phyloP scores from a whole-genome alignment of 1,140 invertebrate genomes.

The Dreissena rostriformis region DNA sequence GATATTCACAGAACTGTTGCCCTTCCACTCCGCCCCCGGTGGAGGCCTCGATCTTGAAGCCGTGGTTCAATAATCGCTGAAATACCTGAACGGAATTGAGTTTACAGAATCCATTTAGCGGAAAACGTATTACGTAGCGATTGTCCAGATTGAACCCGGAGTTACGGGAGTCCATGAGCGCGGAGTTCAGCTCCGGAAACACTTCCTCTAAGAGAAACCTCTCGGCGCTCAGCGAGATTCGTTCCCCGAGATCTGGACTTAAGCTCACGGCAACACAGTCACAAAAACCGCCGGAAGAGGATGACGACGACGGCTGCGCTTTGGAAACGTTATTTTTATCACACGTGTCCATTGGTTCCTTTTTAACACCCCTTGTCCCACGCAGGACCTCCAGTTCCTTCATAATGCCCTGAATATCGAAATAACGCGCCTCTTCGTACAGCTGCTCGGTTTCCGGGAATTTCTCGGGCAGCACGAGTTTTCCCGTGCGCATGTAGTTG shows the following conservation, averaged over 20 bases:
- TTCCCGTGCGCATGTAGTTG: slow-evolving; percentile 96
- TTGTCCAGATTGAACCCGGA: slow-evolving; percentile 93
- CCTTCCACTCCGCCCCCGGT: slow-evolving; percentile 94
- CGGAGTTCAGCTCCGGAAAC: slow-evolving; percentile 94
- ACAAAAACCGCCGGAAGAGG: slow-evolving; percentile 64
- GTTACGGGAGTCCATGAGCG: slow-evolving; percentile 90
- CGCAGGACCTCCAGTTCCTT: slow-evolving; percentile 87
- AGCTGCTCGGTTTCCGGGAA: slow-evolving; percentile 94
- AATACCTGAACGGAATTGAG: slow-evolving; percentile 95
- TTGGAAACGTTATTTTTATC: slow-evolving; percentile 6
- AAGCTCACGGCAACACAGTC: slow-evolving; percentile 94
- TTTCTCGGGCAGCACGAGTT: slow-evolving; percentile 92
- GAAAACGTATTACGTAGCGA: slow-evolving; percentile 93
- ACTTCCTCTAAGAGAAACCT: slow-evolving; percentile 89
- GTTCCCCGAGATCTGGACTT: slow-evolving; percentile 93
- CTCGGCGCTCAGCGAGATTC: slow-evolving; percentile 93
- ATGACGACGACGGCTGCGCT: background rate
- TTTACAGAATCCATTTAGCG: slow-evolving; percentile 95
- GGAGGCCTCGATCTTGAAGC: slow-evolving; percentile 91
- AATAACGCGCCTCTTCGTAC: slow-evolving; percentile 95
- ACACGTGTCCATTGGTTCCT: slow-evolving; percentile 62
- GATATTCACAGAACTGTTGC: slow-evolving; percentile 95
- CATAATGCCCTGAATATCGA: slow-evolving; percentile 89
- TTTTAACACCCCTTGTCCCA: slow-evolving; percentile 85
- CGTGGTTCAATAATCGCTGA: slow-evolving; percentile 91